Evolutionary conservation across 2,113 vertebrate species (phyloP).

Genomic region (Sciurus niger): DNA sequence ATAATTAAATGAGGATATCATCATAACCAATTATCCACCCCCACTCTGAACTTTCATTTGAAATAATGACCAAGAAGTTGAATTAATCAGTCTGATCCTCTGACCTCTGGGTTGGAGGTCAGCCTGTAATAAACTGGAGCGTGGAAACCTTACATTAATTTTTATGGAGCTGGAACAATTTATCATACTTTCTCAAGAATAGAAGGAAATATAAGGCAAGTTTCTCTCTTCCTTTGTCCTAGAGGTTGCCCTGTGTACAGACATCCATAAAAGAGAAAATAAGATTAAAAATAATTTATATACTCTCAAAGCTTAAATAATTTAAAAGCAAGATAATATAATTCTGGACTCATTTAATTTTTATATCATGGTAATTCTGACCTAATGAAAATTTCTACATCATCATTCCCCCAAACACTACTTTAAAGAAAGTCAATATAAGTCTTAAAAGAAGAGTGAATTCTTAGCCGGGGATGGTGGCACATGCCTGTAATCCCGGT

Average conservation of each 20-base stretch:
- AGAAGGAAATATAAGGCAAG: not conserved
- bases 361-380: not conserved
- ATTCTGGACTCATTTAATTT: slow-evolving; percentile 7
- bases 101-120: slow-evolving; percentile 79
- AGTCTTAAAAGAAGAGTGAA: not conserved
- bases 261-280: slow-evolving; percentile 37
- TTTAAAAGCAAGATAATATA: slow-evolving; percentile 28
- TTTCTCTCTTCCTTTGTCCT: slow-evolving; percentile 37
- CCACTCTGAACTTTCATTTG: slow-evolving; percentile 74
- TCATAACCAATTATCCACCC: slow-evolving; percentile 67
- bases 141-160: slow-evolving; percentile 78
- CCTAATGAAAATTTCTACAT: slow-evolving; percentile 7
- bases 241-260: not conserved
- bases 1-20: slow-evolving; percentile 64
- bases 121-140: slow-evolving; percentile 79
- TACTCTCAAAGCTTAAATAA: slow-evolving; percentile 16
- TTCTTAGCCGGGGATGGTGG: not conserved
- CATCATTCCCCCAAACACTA: not conserved
- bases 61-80: slow-evolving; percentile 80
- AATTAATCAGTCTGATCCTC: slow-evolving; percentile 81
- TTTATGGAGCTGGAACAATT: slow-evolving; percentile 66
- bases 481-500: no score
- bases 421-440: not conserved
- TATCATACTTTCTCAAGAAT: slow-evolving; percentile 42
- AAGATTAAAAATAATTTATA: slow-evolving; percentile 18